Percentiles rank a stretch among this genome's conserved stretches.
These are phyloP conservation scores for Cerceris rybyensis DNA, from an alignment of 2,888 invertebrate genomes.

Conservation along the genomic window DNA sequence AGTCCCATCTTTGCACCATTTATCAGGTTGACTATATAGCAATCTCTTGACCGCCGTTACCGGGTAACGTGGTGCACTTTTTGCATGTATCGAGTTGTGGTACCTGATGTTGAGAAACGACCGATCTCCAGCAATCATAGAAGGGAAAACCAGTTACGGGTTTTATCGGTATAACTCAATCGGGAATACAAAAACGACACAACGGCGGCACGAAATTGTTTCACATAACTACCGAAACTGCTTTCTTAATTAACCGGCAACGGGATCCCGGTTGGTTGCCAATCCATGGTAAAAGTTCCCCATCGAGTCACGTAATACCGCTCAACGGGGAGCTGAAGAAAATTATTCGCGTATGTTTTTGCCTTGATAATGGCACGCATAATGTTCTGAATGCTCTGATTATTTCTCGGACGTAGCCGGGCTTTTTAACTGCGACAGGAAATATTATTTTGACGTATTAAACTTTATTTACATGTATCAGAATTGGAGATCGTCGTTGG, in stretches of 20 bases:
- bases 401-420: too few relatives aligned
- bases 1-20: too few relatives aligned
- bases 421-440: too few relatives aligned
- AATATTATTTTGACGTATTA: too few relatives aligned
- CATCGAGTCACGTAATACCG: slow-evolving; percentile 15
- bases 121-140: not conserved
- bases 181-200: slow-evolving; percentile 20
- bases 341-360: not conserved
- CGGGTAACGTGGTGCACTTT: not conserved
- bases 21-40: too few relatives aligned
- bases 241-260: slow-evolving; percentile 28
- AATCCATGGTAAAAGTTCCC: slow-evolving; percentile 28
- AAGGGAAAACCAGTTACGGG: slow-evolving; percentile 22
- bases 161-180: slow-evolving; percentile 24
- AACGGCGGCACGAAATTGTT: slow-evolving; percentile 11
- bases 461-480: too few relatives aligned
- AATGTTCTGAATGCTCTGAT: too few relatives aligned
- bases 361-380: too few relatives aligned
- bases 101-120: slow-evolving; percentile 26
- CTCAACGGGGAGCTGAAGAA: not conserved
- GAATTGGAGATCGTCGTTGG: too few relatives aligned
- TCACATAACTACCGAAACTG: slow-evolving; percentile 23
- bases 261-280: slow-evolving; percentile 14
- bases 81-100: slow-evolving; percentile 13
- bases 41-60: slow-evolving; percentile 13